phyloP scores from a whole-genome alignment of 2,888 invertebrate species.

The Hedychridium roseum region DNA sequence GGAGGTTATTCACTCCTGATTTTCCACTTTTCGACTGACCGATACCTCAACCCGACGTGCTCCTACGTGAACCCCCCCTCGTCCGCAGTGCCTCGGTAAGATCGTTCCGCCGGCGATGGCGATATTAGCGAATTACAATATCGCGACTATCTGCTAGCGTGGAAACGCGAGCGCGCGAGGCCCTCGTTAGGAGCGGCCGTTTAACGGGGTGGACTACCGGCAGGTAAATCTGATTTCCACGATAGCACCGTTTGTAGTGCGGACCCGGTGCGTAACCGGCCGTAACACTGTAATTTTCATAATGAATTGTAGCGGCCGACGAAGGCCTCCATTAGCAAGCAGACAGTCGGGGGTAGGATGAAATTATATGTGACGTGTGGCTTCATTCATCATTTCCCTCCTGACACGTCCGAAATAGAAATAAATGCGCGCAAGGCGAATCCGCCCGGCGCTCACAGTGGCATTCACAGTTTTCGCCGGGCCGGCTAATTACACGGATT shows the following conservation, averaged over 20 bases:
- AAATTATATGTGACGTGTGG: conserved; percentile 18
- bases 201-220: no score
- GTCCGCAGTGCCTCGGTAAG: not conserved
- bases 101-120: no score
- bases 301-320: conserved; percentile 17
- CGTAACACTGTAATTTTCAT: conserved; percentile 24
- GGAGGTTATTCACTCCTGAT: conserved; percentile 33
- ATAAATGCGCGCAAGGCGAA: conserved; percentile 2
- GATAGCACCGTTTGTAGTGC: no score
- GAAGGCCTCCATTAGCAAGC: conserved; percentile 18
- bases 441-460: no score
- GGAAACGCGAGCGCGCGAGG: no score
- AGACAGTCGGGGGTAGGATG: conserved; percentile 10
- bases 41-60: no score
- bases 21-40: conserved; percentile 26
- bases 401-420: conserved; percentile 15
- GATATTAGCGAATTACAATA: no score
- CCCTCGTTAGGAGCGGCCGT: no score
- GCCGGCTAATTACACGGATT: not conserved
- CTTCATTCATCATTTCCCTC: conserved; percentile 18
- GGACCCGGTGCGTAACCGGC: conserved; percentile 7
- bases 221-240: no score
- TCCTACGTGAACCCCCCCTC: conserved; percentile 8
- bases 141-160: no score
- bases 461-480: no score